Evolutionary conservation across 2,797 vertebrate species (phyloP).

Genomic region (Limnodromus scolopaceus): DNA sequence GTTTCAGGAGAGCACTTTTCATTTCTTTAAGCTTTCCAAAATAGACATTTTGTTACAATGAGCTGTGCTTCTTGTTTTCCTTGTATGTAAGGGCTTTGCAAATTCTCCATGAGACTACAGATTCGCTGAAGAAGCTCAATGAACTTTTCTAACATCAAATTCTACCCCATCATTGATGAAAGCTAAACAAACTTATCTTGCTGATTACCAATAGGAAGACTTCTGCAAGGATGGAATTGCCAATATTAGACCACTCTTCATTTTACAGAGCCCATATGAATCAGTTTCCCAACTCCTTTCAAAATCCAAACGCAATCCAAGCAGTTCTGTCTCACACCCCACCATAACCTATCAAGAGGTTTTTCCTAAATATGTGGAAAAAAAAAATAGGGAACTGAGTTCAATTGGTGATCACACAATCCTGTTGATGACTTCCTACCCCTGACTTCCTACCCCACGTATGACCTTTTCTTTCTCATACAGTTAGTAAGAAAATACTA

Average conservation of each 20-base stretch:
- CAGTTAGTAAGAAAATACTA: neutral
- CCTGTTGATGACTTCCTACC: neutral
- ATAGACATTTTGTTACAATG: neutral
- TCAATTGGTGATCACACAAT: neutral
- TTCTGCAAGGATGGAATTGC: neutral
- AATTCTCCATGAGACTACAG: neutral
- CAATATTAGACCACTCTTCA: neutral
- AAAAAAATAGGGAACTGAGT: neutral
- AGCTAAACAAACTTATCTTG: neutral
- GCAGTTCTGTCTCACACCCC: rapidly evolving
- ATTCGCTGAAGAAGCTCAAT: neutral
- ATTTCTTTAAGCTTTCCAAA: neutral
- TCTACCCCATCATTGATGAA: neutral
- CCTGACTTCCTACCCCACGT: neutral
- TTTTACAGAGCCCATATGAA: neutral
- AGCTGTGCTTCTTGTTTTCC: neutral
- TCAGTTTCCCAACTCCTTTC: neutral
- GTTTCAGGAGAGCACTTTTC: neutral
- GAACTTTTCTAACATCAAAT: neutral
- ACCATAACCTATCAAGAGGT: neutral
- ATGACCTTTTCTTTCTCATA: neutral
- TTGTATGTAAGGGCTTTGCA: neutral
- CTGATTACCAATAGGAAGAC: neutral
- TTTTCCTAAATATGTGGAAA: neutral
- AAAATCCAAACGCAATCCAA: neutral